Evolutionary conservation across 2,797 vertebrate species (phyloP).

Genomic region (Cetoscarus ocellatus): DNA sequence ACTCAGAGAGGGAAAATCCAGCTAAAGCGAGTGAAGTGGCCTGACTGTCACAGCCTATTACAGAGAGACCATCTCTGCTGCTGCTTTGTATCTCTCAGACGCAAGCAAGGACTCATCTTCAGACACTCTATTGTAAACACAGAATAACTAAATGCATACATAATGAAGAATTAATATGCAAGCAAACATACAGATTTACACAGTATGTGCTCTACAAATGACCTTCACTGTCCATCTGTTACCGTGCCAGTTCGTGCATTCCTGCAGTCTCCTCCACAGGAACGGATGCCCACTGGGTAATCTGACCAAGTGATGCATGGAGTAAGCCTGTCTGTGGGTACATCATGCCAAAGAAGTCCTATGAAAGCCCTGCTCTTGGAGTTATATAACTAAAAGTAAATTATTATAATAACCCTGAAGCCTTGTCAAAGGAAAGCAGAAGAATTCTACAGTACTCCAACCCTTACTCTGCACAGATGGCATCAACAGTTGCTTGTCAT

Average conservation of each 20-base stretch:
- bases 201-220: slow-evolving; percentile 52
- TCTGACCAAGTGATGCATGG: slow-evolving; percentile 79
- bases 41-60: slow-evolving; percentile 56
- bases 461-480: slow-evolving; percentile 63
- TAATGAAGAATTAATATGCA: slow-evolving; percentile 13
- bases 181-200: slow-evolving; percentile 12
- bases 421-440: slow-evolving; percentile 31
- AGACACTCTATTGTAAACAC: slow-evolving; percentile 17
- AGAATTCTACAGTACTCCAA: slow-evolving; percentile 43
- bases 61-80: slow-evolving; percentile 20
- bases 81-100: slow-evolving; percentile 41
- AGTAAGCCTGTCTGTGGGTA: slow-evolving; percentile 55
- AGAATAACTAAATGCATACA: slow-evolving; percentile 19
- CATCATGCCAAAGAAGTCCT: slow-evolving; percentile 67
- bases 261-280: slow-evolving; percentile 59
- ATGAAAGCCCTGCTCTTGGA: slow-evolving; percentile 47
- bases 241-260: slow-evolving; percentile 56
- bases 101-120: slow-evolving; percentile 4
- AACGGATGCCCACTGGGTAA: slow-evolving; percentile 77
- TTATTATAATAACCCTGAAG: slow-evolving; percentile 4
- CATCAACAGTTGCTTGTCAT: slow-evolving; percentile 74
- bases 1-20: slow-evolving; percentile 12
- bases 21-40: slow-evolving; percentile 28
- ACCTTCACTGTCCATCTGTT: slow-evolving; percentile 82
- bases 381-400: slow-evolving; percentile 64